Percentiles rank a stretch among this genome's conserved stretches.
Conservation (phyloP, 1,140 invertebrate genomes). For the Helicoverpa armigera region DNA sequence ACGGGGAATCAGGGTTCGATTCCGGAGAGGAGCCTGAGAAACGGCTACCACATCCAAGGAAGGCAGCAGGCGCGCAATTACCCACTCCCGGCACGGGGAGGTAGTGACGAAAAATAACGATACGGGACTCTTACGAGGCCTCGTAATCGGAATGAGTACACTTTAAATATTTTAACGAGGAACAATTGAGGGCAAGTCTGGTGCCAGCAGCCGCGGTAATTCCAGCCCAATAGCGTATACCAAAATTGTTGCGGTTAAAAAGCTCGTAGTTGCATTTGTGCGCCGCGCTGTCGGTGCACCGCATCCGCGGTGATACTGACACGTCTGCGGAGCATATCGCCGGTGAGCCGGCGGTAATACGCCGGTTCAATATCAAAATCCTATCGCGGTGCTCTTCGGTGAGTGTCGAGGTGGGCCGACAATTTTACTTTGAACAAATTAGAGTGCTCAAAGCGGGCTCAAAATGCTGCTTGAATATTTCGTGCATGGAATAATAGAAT, state of each 20-base stretch:
- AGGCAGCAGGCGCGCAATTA: constrained; percentile 96
- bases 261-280: constrained; percentile 91
- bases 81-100: constrained; percentile 93
- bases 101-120: constrained; percentile 96
- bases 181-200: constrained; percentile 96
- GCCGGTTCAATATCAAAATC: constrained; percentile 82
- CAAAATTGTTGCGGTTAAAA: constrained; percentile 94
- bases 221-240: constrained; percentile 96
- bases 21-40: constrained; percentile 94
- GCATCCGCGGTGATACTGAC: constrained; percentile 85
- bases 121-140: constrained; percentile 91
- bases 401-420: constrained; percentile 89
- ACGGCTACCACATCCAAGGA: constrained; percentile 97
- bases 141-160: constrained; percentile 96
- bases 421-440: constrained; percentile 94
- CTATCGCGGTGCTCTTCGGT: constrained; percentile 87
- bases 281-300: constrained; percentile 87
- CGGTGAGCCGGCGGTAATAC: constrained; percentile 77
- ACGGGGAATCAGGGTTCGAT: constrained; percentile 90
- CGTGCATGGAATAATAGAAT: constrained; percentile 94
- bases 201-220: constrained; percentile 96
- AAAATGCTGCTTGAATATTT: constrained; percentile 90
- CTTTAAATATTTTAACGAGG: constrained; percentile 96
- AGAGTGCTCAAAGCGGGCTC: constrained; percentile 93
- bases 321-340: constrained; percentile 82